phyloP scores from a whole-genome alignment of 2,797 vertebrate genomes.

The Phalanger gymnotis region DNA sequence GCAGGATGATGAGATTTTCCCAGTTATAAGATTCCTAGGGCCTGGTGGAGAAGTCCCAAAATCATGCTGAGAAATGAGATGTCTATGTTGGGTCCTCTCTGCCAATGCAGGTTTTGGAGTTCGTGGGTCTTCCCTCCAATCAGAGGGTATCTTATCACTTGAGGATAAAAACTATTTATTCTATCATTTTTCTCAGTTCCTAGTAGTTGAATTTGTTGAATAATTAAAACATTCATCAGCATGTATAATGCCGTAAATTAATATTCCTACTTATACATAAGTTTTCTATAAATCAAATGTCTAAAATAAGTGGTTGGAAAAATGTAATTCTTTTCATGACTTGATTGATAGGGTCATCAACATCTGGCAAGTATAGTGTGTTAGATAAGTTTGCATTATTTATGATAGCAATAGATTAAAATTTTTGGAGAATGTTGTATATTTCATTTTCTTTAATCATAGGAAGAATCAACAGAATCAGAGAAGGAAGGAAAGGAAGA shows the following conservation, averaged over 20 bases:
- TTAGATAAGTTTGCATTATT: not conserved
- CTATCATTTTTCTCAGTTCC: not conserved
- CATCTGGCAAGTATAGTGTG: not conserved
- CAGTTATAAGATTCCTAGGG: too few species aligned
- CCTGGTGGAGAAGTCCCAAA: too few species aligned
- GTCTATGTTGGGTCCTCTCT: not conserved
- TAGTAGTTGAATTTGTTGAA: not conserved
- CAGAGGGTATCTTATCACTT: not conserved
- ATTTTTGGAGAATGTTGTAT: not conserved
- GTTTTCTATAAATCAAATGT: constrained; percentile 4
- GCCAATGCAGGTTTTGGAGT: too few species aligned
- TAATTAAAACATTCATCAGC: not conserved
- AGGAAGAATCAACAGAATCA: constrained; percentile 79
- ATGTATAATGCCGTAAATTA: not conserved
- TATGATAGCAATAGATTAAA: not conserved
- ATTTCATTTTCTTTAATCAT: constrained; percentile 57
- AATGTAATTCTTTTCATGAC: not conserved
- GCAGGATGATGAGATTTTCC: too few species aligned
- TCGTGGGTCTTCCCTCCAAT: not conserved
- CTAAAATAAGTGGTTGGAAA: constrained; percentile 4
- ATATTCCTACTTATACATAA: not conserved
- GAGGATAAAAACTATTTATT: not conserved
- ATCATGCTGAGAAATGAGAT: not conserved
- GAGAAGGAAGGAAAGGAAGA: constrained; percentile 79
- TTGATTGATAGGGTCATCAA: not conserved